Evolutionary conservation across 2,888 invertebrate genomes (phyloP).

Genomic region (Pseudococcus viburni): DNA sequence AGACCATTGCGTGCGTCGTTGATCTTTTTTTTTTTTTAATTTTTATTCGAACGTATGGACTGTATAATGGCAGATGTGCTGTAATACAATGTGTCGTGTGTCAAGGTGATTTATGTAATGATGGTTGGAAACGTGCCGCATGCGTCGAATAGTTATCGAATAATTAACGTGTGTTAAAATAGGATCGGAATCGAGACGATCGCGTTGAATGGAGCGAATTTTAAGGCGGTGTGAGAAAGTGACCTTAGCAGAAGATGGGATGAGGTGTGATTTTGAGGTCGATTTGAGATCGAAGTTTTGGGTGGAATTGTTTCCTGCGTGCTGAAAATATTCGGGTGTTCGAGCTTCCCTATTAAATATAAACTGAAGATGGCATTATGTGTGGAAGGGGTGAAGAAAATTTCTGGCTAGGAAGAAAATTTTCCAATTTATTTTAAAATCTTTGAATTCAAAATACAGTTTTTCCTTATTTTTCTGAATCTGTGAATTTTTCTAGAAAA

Average conservation of each 20-base stretch:
- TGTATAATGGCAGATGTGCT: constrained; percentile 1
- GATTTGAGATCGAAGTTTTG: too few species aligned
- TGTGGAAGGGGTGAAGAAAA: too few species aligned
- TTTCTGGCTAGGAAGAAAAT: too few species aligned
- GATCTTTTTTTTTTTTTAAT: background rate
- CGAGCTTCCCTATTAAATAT: too few species aligned
- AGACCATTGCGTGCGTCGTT: background rate
- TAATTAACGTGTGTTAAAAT: background rate
- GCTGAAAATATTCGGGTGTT: too few species aligned
- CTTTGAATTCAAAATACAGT: too few species aligned
- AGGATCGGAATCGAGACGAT: background rate
- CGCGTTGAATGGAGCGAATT: background rate
- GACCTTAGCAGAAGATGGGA: background rate
- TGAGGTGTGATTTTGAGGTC: background rate
- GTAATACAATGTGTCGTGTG: constrained; percentile 19
- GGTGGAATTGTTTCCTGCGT: too few species aligned
- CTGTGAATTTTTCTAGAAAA: too few species aligned
- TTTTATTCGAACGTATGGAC: background rate
- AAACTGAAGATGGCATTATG: too few species aligned
- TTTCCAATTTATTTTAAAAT: too few species aligned
- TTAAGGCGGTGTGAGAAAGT: background rate
- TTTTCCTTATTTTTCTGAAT: too few species aligned
- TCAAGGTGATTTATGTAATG: constrained; percentile 40
- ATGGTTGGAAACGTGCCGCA: background rate
- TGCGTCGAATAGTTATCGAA: constrained; percentile 6